A percentile compares a stretch with the other conserved stretches of the same genome.
These are phyloP conservation scores for Cataglyphis livida DNA, from an alignment of 2,888 invertebrate species.

Conservation along the genomic window DNA sequence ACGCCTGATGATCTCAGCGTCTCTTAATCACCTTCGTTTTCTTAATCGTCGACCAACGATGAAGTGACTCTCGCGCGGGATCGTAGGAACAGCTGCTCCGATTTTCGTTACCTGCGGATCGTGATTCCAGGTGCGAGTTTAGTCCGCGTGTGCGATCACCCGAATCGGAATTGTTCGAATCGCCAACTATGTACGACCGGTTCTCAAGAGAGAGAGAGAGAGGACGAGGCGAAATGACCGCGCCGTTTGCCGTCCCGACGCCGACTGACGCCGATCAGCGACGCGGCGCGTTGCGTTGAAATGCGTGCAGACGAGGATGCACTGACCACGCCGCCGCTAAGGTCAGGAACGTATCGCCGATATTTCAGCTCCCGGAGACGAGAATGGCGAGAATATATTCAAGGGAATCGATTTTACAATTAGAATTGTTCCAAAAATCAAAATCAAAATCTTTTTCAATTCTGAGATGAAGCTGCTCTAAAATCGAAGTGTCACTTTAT, in stretches of 20 bases:
- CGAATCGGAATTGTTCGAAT: conserved; percentile 2
- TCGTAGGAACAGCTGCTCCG: conserved; percentile 9
- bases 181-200: conserved; percentile 13
- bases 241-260: conserved; percentile 64
- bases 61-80: conserved; percentile 30
- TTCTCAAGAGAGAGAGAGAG: neutral
- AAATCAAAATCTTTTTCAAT: neutral
- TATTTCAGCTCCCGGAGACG: neutral
- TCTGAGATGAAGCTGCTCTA: neutral
- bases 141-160: conserved; percentile 13
- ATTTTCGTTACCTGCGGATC: conserved; percentile 31
- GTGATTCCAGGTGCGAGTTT: conserved; percentile 15
- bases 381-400: neutral
- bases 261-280: conserved; percentile 63
- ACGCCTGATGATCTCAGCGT: conserved; percentile 42
- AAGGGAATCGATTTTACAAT: neutral
- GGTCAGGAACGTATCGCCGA: conserved; percentile 25
- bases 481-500: too few relatives aligned
- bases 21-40: conserved; percentile 26
- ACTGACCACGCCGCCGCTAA: conserved; percentile 62
- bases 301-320: conserved; percentile 51
- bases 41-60: neutral
- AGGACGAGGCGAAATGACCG: conserved; percentile 37
- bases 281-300: conserved; percentile 46
- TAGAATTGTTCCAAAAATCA: neutral